Evolutionary conservation across 1,140 invertebrate genomes (phyloP).

Genomic region (Drosophila ohnishii): DNA sequence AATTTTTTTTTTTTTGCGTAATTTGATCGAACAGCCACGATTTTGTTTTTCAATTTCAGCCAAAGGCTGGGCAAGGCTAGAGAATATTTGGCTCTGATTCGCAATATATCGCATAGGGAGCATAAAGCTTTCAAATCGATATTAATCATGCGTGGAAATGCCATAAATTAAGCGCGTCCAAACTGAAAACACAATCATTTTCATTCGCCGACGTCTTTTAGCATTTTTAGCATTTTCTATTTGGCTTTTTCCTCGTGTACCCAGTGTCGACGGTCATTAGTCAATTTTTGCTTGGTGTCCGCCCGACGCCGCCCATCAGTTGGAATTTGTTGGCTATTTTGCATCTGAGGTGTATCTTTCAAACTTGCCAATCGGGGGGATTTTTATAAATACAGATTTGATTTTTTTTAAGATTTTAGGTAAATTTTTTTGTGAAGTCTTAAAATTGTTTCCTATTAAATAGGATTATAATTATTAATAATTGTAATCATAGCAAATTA

Average conservation of each 20-base stretch:
- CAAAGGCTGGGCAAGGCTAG: constrained; percentile 12
- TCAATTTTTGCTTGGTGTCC: constrained; percentile 52
- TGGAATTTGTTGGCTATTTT: constrained; percentile 20
- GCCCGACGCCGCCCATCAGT: constrained; percentile 38
- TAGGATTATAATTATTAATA: no score
- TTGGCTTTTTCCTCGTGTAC: constrained; percentile 50
- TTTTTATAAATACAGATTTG: neutral
- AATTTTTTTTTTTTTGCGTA: constrained; percentile 23
- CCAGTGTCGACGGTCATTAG: constrained; percentile 70
- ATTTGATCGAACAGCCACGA: constrained; percentile 30
- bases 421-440: neutral
- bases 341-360: constrained; percentile 8
- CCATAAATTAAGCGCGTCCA: constrained; percentile 67
- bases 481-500: no score
- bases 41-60: constrained; percentile 26
- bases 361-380: neutral
- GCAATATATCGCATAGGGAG: constrained; percentile 49
- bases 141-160: constrained; percentile 81
- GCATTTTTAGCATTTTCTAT: constrained; percentile 11
- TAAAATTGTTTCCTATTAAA: no score
- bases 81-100: constrained; percentile 28
- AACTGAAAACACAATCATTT: constrained; percentile 56
- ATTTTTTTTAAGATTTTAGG: neutral
- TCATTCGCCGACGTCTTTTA: constrained; percentile 13
- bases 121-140: constrained; percentile 74